phyloP scores from a whole-genome alignment of 2,113 vertebrate genomes.

The Aplodontia rufa region DNA sequence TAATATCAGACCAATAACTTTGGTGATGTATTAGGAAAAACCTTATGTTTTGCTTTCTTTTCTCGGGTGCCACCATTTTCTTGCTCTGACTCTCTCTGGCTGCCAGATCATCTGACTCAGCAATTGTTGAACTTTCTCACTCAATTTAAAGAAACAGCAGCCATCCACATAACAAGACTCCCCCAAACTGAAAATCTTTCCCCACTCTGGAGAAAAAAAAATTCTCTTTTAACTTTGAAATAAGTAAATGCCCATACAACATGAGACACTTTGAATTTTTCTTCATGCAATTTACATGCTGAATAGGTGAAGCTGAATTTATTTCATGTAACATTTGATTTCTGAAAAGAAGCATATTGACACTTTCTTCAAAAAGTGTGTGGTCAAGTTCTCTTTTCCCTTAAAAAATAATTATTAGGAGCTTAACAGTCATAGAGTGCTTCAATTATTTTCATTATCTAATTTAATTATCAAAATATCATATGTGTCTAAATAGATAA shows the following conservation, averaged over 20 bases:
- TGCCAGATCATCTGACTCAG: slow-evolving; percentile 76
- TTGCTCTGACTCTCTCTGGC: slow-evolving; percentile 31
- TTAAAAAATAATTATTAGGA: slow-evolving; percentile 28
- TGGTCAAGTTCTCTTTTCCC: background rate
- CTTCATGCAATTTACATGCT: background rate
- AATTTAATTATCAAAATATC: slow-evolving; percentile 7
- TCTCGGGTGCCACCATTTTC: slow-evolving; percentile 74
- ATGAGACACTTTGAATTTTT: slow-evolving; percentile 13
- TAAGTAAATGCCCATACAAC: background rate
- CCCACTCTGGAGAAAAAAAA: background rate
- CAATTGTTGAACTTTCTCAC: slow-evolving; percentile 55
- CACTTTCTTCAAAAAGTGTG: slow-evolving; percentile 16
- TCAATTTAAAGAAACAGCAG: slow-evolving; percentile 77
- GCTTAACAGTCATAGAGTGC: background rate
- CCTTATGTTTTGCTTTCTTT: slow-evolving; percentile 63
- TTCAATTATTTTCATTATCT: background rate
- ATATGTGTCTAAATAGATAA: no score
- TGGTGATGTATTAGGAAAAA: background rate
- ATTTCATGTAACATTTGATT: background rate
- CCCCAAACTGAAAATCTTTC: background rate
- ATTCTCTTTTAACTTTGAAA: slow-evolving; percentile 17
- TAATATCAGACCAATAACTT: slow-evolving; percentile 7
- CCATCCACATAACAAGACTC: slow-evolving; percentile 28
- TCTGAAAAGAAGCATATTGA: slow-evolving; percentile 14
- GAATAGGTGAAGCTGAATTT: background rate